Evolutionary conservation across 2,797 vertebrate species (phyloP), one percentile per base, ranked within the genome.

Genomic region (Garrulus glandarius): DNA sequence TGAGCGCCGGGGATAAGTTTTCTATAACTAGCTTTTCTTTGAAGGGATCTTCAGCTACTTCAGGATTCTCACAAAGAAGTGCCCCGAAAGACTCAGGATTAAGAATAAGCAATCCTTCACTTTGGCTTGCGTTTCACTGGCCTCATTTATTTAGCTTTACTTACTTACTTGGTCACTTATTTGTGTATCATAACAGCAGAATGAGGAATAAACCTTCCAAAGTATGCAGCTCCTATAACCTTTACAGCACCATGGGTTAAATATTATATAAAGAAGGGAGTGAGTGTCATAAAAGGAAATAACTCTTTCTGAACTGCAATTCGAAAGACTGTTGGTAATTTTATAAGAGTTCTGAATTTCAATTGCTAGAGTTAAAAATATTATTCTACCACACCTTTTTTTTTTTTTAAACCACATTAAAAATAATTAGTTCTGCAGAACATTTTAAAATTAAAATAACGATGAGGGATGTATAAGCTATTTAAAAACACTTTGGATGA

Each of bases 11-110:
- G 82, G 83, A 84, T 70, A 81, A 94, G 72, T 89, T 95, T 82
- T 96, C 76, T 90, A 10, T 93, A 95, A 94, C 91, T 84, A 56
- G 49, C 39, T 96, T 97, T 95, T 84, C 96, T 98, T 97, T 95
- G 95, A 95, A 95, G 83, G 61, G 65, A 88, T 94, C 92, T 93
- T 75, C 89, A 86, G 69, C 75, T 80, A 81, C 96, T 97, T 95
- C 13, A 19, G 56, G 70, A 91, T 84, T 77, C 85, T 96, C 90
- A 92, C 91, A 94, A 96, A 97, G 86, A 90, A 94, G 89, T 46
- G 83, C 56, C 80, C 39, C 29, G 18, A 89, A 93, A 70, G 65
- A 96, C 76, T 81, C 92, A 94, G 88, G 93, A 96, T 97, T 96
- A 96, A 92, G 94, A 85, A 79, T 32, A 80, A 94, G 87, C 56